These are phyloP conservation scores for Notothenia rossii DNA, from an alignment of 2,113 vertebrate genomes.

Conservation along the genomic window DNA sequence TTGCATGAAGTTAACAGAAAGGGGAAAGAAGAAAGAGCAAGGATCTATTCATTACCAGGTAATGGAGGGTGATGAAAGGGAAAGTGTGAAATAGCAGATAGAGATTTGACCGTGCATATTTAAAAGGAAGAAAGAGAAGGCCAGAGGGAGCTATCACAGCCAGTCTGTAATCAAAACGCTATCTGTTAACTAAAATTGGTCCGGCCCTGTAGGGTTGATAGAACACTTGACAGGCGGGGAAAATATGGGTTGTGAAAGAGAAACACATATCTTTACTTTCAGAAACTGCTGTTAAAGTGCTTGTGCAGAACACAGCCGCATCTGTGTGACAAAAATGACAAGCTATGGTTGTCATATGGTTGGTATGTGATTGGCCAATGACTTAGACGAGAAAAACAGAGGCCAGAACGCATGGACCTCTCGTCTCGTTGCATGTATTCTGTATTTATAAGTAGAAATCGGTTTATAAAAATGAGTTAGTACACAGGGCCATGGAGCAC, in stretches of 20 bases:
- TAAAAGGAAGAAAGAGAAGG: conserved; percentile 67
- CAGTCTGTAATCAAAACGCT: conserved; percentile 53
- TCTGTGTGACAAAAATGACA: not conserved
- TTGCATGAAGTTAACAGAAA: conserved; percentile 67
- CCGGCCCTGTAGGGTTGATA: not conserved
- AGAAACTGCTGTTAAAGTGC: not conserved
- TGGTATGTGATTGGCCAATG: no score
- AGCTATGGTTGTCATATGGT: not conserved
- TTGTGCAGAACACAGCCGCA: not conserved
- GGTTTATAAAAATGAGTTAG: no score
- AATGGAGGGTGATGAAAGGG: conserved; percentile 75
- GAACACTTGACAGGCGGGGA: conserved; percentile 1
- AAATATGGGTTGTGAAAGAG: not conserved
- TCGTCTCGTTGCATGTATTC: no score
- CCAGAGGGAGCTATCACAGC: conserved; percentile 63
- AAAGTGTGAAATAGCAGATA: conserved; percentile 67
- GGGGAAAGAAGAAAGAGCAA: conserved; percentile 52
- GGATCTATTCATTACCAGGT: conserved; percentile 76
- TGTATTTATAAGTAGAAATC: no score
- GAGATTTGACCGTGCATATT: conserved; percentile 65
- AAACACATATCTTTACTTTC: not conserved
- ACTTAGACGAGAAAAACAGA: no score
- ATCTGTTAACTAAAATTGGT: conserved; percentile 42
- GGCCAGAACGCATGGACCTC: no score
- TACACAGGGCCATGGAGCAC: no score